Percentiles rank a stretch among this genome's conserved stretches.
Evolutionary conservation across 2,797 vertebrate genomes (phyloP).

Genomic region (Schizopygopsis pylzovi): DNA sequence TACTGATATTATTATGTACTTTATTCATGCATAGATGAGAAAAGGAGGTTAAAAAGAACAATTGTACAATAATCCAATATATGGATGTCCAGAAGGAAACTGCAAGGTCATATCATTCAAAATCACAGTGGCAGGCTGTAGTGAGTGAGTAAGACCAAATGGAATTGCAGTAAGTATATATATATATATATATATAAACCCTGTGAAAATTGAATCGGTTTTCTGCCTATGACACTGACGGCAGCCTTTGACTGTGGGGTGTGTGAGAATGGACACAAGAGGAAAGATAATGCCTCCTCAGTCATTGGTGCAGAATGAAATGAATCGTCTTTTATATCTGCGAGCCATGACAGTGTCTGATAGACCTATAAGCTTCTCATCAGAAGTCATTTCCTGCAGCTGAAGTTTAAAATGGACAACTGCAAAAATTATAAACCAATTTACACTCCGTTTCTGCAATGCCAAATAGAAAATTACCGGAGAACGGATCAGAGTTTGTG

Average conservation of each 20-base stretch:
- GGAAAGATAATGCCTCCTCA: slow-evolving; percentile 42
- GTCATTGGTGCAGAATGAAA: slow-evolving; percentile 25
- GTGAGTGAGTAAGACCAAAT: background rate
- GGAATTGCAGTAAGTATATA: slow-evolving; percentile 5
- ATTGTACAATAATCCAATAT: background rate
- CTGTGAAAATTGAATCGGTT: slow-evolving; percentile 12
- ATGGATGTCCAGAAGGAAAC: slow-evolving; percentile 14
- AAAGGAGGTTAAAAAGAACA: background rate
- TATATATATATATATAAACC: slow-evolving; percentile 8
- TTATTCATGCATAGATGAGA: background rate
- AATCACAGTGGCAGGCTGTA: background rate
- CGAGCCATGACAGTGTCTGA: slow-evolving; percentile 26
- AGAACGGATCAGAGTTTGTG: background rate
- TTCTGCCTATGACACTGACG: background rate
- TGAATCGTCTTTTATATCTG: slow-evolving; percentile 43
- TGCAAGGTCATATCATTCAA: slow-evolving; percentile 5
- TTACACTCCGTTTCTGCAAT: slow-evolving; percentile 3
- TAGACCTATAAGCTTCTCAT: slow-evolving; percentile 34
- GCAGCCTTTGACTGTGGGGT: slow-evolving; percentile 1
- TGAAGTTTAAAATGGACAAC: slow-evolving; percentile 39
- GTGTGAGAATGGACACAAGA: slow-evolving; percentile 3
- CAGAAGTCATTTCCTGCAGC: slow-evolving; percentile 7
- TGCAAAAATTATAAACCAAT: slow-evolving; percentile 39
- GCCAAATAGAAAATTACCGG: slow-evolving; percentile 15
- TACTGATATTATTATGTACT: background rate